phyloP scores from a whole-genome alignment of 2,797 vertebrate species.

The Argyrosomus regius region DNA sequence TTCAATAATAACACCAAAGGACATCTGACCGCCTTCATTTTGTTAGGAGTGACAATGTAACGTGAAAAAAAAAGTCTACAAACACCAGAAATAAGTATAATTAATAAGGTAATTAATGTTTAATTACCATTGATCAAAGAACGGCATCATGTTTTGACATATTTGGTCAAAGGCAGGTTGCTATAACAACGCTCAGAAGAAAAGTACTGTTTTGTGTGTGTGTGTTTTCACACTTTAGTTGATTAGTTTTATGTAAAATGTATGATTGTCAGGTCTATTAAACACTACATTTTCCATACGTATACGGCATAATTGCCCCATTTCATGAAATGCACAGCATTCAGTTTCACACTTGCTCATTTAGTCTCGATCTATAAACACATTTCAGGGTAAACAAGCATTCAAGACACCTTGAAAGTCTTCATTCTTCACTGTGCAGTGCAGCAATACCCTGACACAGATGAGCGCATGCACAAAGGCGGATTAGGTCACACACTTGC shows the following conservation, averaged over 20 bases:
- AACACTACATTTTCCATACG: not conserved
- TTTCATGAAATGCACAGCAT: not conserved
- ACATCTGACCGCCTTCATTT: not conserved
- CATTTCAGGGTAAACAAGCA: not conserved
- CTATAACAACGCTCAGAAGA: not conserved
- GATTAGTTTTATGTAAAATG: not conserved
- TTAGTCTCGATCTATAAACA: not conserved
- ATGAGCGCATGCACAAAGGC: constrained; percentile 27
- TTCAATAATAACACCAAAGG: not conserved
- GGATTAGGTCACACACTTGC: constrained; percentile 13
- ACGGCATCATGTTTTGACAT: not conserved
- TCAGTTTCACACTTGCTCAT: not conserved
- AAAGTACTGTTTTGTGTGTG: not conserved
- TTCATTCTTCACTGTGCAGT: not conserved
- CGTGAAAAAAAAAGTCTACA: not conserved
- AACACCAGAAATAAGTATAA: not conserved
- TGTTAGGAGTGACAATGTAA: not conserved
- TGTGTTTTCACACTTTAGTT: not conserved
- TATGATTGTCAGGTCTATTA: constrained; percentile 1
- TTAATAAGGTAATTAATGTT: no score
- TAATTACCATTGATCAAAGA: not conserved
- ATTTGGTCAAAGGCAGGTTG: not conserved
- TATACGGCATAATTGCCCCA: not conserved
- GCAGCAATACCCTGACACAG: constrained; percentile 19
- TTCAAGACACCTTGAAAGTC: constrained; percentile 4